Percentiles rank a stretch among this genome's conserved stretches.
phyloP scores from a whole-genome alignment of 2,113 vertebrate genomes.

The Muntiacus muntjak region DNA sequence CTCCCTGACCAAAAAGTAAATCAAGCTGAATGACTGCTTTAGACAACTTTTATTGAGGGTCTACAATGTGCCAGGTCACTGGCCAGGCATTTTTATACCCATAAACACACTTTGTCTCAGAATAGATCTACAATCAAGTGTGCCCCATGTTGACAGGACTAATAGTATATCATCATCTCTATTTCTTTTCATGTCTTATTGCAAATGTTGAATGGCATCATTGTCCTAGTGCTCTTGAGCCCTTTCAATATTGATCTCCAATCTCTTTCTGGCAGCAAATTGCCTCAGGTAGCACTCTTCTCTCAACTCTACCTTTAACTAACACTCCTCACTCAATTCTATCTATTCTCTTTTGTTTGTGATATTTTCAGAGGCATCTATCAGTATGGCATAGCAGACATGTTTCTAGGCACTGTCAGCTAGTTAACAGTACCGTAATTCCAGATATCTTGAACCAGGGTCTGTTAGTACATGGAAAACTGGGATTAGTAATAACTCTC shows the following conservation, averaged over 20 bases:
- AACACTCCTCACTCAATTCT: background rate
- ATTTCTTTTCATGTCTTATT: conserved; percentile 46
- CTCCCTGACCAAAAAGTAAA: background rate
- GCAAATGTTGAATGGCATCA: background rate
- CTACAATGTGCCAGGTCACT: background rate
- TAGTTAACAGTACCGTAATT: background rate
- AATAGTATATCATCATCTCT: background rate
- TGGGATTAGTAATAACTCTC: background rate
- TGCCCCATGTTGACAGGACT: background rate
- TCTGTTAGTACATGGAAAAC: background rate
- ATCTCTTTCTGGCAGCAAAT: background rate
- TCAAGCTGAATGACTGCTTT: background rate
- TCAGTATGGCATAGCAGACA: background rate
- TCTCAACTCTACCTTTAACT: background rate
- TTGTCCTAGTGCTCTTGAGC: background rate
- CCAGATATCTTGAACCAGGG: background rate
- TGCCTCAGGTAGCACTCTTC: background rate
- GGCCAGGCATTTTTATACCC: background rate
- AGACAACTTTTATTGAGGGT: background rate
- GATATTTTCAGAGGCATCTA: background rate
- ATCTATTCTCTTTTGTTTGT: background rate
- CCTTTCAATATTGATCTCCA: background rate
- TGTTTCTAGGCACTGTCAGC: background rate
- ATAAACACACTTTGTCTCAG: background rate
- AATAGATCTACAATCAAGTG: background rate